Percentiles rank a stretch among this genome's conserved stretches.
Conservation (phyloP, 1,140 invertebrate genomes). For the Elysia chlorotica region DNA sequence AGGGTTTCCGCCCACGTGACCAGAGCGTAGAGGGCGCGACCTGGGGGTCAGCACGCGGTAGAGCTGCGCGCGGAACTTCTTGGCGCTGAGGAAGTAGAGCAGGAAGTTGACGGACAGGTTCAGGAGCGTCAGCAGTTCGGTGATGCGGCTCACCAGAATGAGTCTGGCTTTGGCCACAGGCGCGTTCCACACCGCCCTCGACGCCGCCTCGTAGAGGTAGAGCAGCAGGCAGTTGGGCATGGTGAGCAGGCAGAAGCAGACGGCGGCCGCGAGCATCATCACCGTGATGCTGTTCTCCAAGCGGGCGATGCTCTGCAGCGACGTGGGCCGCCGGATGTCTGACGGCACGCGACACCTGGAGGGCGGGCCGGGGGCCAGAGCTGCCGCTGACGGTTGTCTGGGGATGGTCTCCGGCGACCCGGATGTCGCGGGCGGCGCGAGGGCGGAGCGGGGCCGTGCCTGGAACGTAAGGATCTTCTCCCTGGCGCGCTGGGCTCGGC, state of each 20-base stretch:
- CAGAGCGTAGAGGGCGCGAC: neutral
- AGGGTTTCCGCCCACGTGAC: neutral
- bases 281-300: slow-evolving; percentile 36
- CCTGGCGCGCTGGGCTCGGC: slow-evolving; percentile 24
- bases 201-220: neutral
- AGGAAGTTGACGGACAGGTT: slow-evolving; percentile 34
- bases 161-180: neutral
- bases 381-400: too few species aligned
- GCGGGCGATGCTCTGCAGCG: slow-evolving; percentile 17
- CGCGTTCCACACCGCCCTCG: neutral
- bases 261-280: slow-evolving; percentile 27
- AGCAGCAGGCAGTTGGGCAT: slow-evolving; percentile 21
- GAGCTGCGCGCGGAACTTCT: slow-evolving; percentile 23
- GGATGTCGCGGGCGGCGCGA: slow-evolving; percentile 32
- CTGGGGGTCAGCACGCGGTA: neutral
- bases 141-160: slow-evolving; percentile 4
- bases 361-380: too few species aligned
- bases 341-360: too few species aligned
- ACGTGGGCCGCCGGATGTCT: slow-evolving; percentile 15
- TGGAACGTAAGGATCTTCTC: slow-evolving; percentile 14
- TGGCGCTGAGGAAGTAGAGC: slow-evolving; percentile 29
- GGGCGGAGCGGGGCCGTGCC: slow-evolving; percentile 12
- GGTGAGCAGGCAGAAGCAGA: slow-evolving; percentile 27
- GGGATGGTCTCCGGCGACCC: slow-evolving; percentile 29
- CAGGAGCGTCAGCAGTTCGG: slow-evolving; percentile 12